A percentile compares a stretch with the other conserved stretches of the same genome.
Conservation (phyloP, 1,140 invertebrate genomes). For the Dysdera silvatica region DNA sequence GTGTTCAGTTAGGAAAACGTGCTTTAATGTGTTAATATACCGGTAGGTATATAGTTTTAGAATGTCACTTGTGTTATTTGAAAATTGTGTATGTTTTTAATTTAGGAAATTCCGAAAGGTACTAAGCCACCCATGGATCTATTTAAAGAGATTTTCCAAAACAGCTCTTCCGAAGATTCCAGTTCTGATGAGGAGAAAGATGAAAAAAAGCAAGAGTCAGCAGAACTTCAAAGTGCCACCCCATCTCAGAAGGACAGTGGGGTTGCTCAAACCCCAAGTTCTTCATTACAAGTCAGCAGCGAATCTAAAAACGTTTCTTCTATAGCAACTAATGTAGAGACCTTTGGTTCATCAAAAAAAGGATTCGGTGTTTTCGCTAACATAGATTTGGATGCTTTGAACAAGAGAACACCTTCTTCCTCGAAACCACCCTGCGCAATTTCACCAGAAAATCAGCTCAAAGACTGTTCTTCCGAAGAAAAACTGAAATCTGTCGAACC, state of each 20-base stretch:
- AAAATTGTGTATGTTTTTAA: too few relatives aligned
- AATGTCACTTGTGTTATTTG: too few relatives aligned
- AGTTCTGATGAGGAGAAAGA: slow-evolving; percentile 39
- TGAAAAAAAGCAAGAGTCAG: slow-evolving; percentile 45
- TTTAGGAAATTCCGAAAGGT: too few relatives aligned
- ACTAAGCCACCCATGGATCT: slow-evolving; percentile 46
- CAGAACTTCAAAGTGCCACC: slow-evolving; percentile 34
- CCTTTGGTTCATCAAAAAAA: neutral
- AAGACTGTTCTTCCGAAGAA: neutral
- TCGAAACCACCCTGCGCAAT: neutral
- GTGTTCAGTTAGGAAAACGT: too few relatives aligned
- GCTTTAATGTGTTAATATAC: too few relatives aligned
- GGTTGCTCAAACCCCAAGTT: slow-evolving; percentile 38
- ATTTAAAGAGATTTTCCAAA: slow-evolving; percentile 51
- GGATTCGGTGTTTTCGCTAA: slow-evolving; percentile 55
- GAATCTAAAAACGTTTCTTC: slow-evolving; percentile 55
- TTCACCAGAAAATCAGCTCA: neutral
- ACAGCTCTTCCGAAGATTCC: slow-evolving; percentile 48
- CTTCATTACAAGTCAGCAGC: slow-evolving; percentile 35
- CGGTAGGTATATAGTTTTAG: too few relatives aligned
- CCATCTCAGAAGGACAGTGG: slow-evolving; percentile 37
- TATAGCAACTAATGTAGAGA: slow-evolving; percentile 53
- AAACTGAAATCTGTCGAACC: neutral
- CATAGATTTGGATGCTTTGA: slow-evolving; percentile 56
- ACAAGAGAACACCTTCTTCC: slow-evolving; percentile 38